A percentile compares a stretch with the other conserved stretches of the same genome.
Conservation (phyloP, 2,113 vertebrate genomes). For the Rhea americana region DNA sequence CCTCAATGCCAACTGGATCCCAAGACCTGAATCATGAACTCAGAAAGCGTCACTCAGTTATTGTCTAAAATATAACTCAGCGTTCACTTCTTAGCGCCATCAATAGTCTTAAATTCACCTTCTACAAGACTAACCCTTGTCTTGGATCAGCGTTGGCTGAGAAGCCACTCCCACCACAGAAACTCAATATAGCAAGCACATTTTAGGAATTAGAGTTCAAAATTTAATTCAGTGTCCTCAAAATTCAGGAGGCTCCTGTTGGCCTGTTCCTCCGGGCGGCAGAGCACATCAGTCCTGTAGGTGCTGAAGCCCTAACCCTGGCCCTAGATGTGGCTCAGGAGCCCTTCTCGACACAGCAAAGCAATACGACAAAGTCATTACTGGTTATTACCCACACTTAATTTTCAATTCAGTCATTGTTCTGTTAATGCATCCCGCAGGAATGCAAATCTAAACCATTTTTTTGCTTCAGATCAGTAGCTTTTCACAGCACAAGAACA, state of each 20-base stretch:
- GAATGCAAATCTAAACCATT: not conserved
- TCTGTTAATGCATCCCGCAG: not conserved
- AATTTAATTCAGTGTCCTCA: not conserved
- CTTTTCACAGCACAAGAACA: not conserved
- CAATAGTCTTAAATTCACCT: not conserved
- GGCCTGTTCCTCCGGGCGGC: not conserved
- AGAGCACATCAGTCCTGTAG: rapidly evolving
- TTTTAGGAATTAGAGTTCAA: not conserved
- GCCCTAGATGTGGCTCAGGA: rapidly evolving
- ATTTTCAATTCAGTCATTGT: not conserved
- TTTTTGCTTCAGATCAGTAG: not conserved
- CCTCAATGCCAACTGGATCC: not conserved
- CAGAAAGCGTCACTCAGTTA: not conserved
- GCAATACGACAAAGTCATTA: not conserved
- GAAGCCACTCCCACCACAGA: rapidly evolving
- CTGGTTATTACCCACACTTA: not conserved
- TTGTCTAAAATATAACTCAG: not conserved
- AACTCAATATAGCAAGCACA: not conserved
- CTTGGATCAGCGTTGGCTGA: not conserved
- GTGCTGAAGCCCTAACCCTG: not conserved
- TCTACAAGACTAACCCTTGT: not conserved
- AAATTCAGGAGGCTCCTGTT: not conserved
- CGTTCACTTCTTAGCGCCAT: not conserved
- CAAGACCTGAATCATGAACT: not conserved
- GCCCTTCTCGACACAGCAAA: not conserved